Evolutionary conservation across 1,140 invertebrate species (phyloP).

Genomic region (Pseudomyrmex flavicornis): DNA sequence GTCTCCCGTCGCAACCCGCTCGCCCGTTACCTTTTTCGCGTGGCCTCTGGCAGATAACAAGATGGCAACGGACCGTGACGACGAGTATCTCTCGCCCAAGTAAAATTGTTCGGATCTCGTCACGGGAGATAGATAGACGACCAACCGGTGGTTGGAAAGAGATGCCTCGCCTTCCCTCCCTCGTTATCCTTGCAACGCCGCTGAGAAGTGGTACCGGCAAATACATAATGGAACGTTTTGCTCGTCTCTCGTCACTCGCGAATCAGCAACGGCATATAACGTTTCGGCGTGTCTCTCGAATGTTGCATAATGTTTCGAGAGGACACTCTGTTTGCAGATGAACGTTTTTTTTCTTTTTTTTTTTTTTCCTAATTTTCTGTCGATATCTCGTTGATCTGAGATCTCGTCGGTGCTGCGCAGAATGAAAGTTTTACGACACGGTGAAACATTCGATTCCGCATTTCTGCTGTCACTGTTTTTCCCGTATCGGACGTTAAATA

Average conservation of each 20-base stretch:
- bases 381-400: neutral
- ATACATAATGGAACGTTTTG: constrained; percentile 72
- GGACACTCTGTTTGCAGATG: neutral
- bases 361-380: neutral
- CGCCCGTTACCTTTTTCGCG: constrained; percentile 50
- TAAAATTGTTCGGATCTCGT: constrained; percentile 80
- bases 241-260: constrained; percentile 61
- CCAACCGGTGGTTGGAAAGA: neutral
- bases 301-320: constrained; percentile 14
- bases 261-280: neutral
- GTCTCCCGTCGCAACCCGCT: neutral
- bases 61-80: constrained; percentile 77
- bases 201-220: constrained; percentile 66
- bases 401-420: no score
- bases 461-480: neutral
- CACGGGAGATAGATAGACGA: constrained; percentile 55
- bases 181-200: constrained; percentile 74
- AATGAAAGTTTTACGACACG: constrained; percentile 19
- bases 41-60: constrained; percentile 77
- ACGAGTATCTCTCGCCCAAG: constrained; percentile 76
- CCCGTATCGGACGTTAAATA: neutral
- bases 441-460: neutral
- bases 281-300: constrained; percentile 1
- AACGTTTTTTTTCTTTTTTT: constrained; percentile 10
- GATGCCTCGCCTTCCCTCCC: constrained; percentile 46